These are phyloP conservation scores for Crossocerus cetratus DNA, from an alignment of 2,888 invertebrate species.

Conservation along the genomic window DNA sequence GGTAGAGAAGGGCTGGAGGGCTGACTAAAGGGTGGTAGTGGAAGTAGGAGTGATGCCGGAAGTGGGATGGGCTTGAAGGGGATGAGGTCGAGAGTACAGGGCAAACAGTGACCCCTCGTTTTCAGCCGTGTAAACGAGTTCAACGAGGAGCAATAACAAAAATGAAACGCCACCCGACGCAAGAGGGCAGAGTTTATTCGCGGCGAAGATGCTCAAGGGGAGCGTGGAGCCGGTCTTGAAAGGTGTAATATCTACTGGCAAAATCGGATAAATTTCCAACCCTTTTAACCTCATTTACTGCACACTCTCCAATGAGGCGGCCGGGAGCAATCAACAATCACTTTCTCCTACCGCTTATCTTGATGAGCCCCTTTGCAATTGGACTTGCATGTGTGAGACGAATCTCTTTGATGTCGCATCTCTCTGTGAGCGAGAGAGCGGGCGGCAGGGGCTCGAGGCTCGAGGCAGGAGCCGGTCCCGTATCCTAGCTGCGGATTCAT, in stretches of 20 bases:
- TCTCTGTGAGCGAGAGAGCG: too few relatives aligned
- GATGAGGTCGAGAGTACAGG: constrained; percentile 3
- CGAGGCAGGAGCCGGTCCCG: too few relatives aligned
- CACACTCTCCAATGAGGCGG: too few relatives aligned
- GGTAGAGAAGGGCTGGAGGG: background rate
- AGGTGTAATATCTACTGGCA: background rate
- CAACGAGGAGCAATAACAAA: constrained; percentile 32
- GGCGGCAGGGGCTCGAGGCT: too few relatives aligned
- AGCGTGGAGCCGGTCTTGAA: background rate
- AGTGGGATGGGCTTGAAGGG: constrained; percentile 1
- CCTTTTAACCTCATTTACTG: background rate
- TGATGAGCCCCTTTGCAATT: too few relatives aligned
- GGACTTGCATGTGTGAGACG: too few relatives aligned
- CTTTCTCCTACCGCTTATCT: too few relatives aligned
- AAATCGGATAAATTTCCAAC: background rate
- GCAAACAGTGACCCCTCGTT: constrained; percentile 36
- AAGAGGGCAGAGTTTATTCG: constrained; percentile 6
- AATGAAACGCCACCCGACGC: constrained; percentile 19
- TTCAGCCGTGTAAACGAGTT: constrained; percentile 29
- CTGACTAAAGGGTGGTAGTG: background rate
- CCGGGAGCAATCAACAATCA: too few relatives aligned
- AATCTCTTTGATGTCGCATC: too few relatives aligned
- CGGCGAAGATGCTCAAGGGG: background rate
- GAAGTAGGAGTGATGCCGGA: constrained; percentile 1
- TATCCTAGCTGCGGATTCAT: too few relatives aligned